Base-by-base conservation (phyloP, 2,888 invertebrate species). In the Hyalella azteca region DNA sequence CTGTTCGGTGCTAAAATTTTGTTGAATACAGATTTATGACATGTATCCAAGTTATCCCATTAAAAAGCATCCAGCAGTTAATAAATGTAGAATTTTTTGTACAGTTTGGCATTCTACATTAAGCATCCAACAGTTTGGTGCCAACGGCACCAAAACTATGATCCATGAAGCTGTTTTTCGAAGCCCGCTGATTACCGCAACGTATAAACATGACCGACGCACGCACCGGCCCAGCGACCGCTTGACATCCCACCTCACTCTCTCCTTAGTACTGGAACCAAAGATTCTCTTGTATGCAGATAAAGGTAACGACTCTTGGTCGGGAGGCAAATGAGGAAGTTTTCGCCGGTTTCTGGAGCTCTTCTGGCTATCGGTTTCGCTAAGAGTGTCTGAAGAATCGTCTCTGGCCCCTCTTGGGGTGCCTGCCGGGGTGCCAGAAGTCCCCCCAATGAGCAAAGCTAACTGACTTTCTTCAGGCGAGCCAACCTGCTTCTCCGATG, bases 301-400 rank as follows among this genome's bases (percentile, higher is more conserved):
- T 79, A 88, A 85, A 26, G 88, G 87, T 19, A 88, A 87, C 48
- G 88, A 88, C 85, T 89, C 89, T 85, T 89, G 89, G 85, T 89
- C 88, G 9, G 89, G 87, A 32, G 90, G 89, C 75, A 89, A 87
- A 78, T 88, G 88, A 9, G 89, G 90, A 60, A 89, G 86, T 85
- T 88, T 89, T 75, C 89, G 87, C n/a, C 89, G 87, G 85, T 88
- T 88, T 78, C 89, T 85, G 32, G 88, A 86, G 3, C 89, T 88
- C 82, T 89, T 89, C 85, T 88, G 88, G 32, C 89, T 89, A 83
- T 89, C 89, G 1, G 89, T 89, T 85, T 89, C 89, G 85, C 88
- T 89, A 86, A 88, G 87, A 9, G 88, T 89, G 84, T 89, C 89
- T 2, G 89, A 89, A 15, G 89, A 89, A 84, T 89, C 89, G 83